Evolutionary conservation across 2,888 invertebrate species (phyloP).

Genomic region (Drosophila flavopinicola): DNA sequence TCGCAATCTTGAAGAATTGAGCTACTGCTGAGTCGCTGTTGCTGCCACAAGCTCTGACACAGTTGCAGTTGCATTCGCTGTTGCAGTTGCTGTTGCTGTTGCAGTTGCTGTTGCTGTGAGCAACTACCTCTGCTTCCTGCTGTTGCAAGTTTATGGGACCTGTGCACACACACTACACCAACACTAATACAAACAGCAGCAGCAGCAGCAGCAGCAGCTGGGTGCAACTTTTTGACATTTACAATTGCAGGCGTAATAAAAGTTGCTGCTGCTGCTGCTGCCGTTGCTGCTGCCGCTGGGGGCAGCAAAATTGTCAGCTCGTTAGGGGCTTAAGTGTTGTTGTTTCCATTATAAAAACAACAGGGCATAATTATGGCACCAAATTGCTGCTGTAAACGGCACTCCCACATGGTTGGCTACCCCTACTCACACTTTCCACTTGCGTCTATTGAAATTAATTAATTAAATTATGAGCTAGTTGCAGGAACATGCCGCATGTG

Average conservation of each 20-base stretch:
- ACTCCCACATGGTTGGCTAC: slow-evolving; percentile 7
- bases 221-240: slow-evolving; percentile 61
- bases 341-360: slow-evolving; percentile 56
- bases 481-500: slow-evolving; percentile 23
- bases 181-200: slow-evolving; percentile 5
- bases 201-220: slow-evolving; percentile 38
- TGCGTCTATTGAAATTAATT: slow-evolving; percentile 68
- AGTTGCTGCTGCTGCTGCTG: slow-evolving; percentile 25
- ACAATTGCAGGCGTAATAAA: slow-evolving; percentile 60
- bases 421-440: background rate
- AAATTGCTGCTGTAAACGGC: slow-evolving; percentile 29
- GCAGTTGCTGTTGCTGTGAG: slow-evolving; percentile 5
- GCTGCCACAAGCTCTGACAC: slow-evolving; percentile 11
- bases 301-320: slow-evolving; percentile 66
- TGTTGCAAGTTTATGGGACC: slow-evolving; percentile 35
- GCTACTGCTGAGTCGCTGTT: slow-evolving; percentile 19
- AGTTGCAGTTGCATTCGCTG: slow-evolving; percentile 4
- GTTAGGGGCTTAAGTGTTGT: slow-evolving; percentile 58
- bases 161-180: slow-evolving; percentile 11
- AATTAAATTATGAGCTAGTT: slow-evolving; percentile 72
- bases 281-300: slow-evolving; percentile 17
- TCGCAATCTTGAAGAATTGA: slow-evolving; percentile 17
- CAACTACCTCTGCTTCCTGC: slow-evolving; percentile 34
- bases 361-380: slow-evolving; percentile 68
- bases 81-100: slow-evolving; percentile 8